Conservation (phyloP, 1,140 invertebrate species). For the Lordiphosa mommai region DNA sequence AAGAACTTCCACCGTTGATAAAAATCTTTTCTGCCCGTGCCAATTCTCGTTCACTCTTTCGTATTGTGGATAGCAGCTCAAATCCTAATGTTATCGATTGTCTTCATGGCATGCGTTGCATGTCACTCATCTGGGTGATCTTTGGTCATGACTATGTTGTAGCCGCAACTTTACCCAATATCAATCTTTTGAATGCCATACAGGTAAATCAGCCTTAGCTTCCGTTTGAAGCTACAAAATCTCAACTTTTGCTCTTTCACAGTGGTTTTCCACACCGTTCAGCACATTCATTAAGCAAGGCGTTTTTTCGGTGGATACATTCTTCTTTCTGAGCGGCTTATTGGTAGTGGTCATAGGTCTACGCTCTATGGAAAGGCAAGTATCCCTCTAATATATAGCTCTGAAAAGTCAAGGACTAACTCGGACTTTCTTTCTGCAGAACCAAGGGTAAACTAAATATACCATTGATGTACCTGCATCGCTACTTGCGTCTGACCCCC, state of each 20-base stretch:
- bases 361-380: slow-evolving; percentile 83
- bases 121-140: slow-evolving; percentile 85
- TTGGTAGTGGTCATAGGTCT: slow-evolving; percentile 83
- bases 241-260: background rate
- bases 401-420: background rate
- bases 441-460: slow-evolving; percentile 55
- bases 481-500: slow-evolving; percentile 63
- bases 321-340: slow-evolving; percentile 90
- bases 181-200: slow-evolving; percentile 26
- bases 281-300: slow-evolving; percentile 82
- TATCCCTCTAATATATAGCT: slow-evolving; percentile 24
- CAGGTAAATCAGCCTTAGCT: background rate
- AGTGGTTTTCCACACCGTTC: slow-evolving; percentile 79
- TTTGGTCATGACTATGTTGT: slow-evolving; percentile 81
- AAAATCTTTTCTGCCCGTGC: slow-evolving; percentile 42
- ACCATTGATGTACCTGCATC: slow-evolving; percentile 65
- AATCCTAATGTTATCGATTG: slow-evolving; percentile 78
- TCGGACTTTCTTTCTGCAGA: slow-evolving; percentile 4
- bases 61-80: slow-evolving; percentile 6
- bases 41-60: slow-evolving; percentile 38
- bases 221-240: background rate
- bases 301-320: slow-evolving; percentile 92
- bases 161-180: slow-evolving; percentile 31
- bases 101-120: slow-evolving; percentile 82
- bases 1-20: slow-evolving; percentile 16